These are phyloP conservation scores for Nebria brevicollis DNA, from an alignment of 2,888 invertebrate species.

Conservation along the genomic window DNA sequence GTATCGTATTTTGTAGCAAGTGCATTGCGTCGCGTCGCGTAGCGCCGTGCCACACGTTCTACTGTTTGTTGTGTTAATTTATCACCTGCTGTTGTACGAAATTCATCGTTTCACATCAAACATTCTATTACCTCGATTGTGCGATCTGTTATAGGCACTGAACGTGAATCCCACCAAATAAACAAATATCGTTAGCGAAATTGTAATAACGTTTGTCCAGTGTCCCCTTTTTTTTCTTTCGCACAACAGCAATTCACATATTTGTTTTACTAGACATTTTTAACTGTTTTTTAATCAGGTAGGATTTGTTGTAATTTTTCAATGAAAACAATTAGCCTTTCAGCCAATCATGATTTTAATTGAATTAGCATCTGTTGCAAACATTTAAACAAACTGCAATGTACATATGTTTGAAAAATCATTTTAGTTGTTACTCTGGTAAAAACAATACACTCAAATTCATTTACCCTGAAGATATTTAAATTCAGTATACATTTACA, in stretches of 20 bases:
- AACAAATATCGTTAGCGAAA: background rate
- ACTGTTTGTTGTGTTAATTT: conserved; percentile 23
- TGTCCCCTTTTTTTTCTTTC: background rate
- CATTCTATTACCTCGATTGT: conserved; percentile 4
- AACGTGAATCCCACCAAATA: background rate
- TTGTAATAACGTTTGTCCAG: background rate
- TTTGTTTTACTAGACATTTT: background rate
- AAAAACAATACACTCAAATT: no score
- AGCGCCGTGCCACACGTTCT: conserved; percentile 25
- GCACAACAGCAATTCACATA: background rate
- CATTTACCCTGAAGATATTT: no score
- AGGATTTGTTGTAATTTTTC: no score
- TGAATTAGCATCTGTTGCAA: no score
- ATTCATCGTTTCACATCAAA: conserved; percentile 7
- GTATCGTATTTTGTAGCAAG: conserved; percentile 30
- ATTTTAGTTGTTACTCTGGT: no score
- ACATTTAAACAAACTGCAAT: no score
- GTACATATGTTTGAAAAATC: no score
- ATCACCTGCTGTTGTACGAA: conserved; percentile 20
- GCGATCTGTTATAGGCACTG: background rate
- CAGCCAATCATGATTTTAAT: background rate
- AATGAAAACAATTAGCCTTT: background rate
- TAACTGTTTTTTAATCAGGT: background rate
- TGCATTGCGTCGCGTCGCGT: conserved; percentile 9
- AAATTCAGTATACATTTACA: no score